phyloP scores from a whole-genome alignment of 1,140 invertebrate genomes.

The Platyscapa corneri region DNA sequence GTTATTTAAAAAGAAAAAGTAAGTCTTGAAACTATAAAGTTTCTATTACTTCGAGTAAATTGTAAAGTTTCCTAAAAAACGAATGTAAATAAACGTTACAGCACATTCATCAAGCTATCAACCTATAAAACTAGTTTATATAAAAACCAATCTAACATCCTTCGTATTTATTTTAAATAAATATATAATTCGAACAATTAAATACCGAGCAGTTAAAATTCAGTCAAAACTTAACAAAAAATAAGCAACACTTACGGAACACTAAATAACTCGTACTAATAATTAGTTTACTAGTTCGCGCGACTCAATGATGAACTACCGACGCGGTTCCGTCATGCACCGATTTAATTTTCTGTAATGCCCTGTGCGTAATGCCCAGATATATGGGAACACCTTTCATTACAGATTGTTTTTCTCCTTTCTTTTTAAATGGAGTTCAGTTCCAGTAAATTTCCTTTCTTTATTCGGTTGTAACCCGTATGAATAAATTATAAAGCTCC shows the following conservation, averaged over 20 bases:
- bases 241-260: neutral
- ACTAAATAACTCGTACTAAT: neutral
- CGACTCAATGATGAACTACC: neutral
- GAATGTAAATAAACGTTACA: neutral
- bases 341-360: neutral
- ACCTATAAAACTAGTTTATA: neutral
- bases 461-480: neutral
- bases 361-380: neutral
- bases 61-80: neutral
- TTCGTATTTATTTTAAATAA: neutral
- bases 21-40: neutral
- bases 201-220: neutral
- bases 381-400: neutral
- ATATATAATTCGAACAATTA: conserved; percentile 2
- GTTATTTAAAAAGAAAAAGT: neutral
- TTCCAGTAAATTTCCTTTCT: neutral
- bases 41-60: neutral
- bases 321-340: neutral
- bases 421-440: neutral
- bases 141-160: neutral
- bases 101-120: conserved; percentile 3
- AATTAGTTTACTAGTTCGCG: neutral
- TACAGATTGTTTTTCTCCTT: neutral
- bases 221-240: neutral
- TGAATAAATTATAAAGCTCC: conserved; percentile 21